Base-by-base conservation (phyloP, 37 sponge, comb jelly and placozoan genomes). In the Diacarnus erythraeanus region DNA sequence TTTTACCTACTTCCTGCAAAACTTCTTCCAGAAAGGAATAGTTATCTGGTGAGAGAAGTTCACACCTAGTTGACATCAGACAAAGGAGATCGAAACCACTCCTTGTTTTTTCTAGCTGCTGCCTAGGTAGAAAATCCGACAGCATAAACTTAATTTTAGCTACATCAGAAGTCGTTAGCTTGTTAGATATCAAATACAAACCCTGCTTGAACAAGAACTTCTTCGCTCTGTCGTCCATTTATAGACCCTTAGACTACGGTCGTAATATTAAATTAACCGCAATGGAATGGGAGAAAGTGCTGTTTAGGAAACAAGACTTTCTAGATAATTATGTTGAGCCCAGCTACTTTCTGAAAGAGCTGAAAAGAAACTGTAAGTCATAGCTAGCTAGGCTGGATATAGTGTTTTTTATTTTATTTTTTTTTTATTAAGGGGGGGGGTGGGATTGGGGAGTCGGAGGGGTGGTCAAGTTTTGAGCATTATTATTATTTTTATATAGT, bases 251-350 rank as follows among this genome's bases (percentile, higher is more conserved):
- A 12, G 12, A 15, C 51, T 12, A 6, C 10, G 51, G 51, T 47
- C 51, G 10, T 15, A 47, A 61, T n/a, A n/a, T n/a, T n/a, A n/a
- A n/a, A n/a, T n/a, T n/a, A n/a, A n/a, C n/a, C n/a, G n/a, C n/a
- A 61, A 74, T 74, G 74, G 57, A 59, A 41, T 93, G 93, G 93
- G 76, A 44, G 63, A 93, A 93, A 75, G 66, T 94, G 1, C 71
- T 94, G 26, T 91, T 88, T 56, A 71, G 67, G 60, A 79, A 76
- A 35, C 92, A 91, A 60, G 77, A 64, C 25, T 90, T 68, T 57
- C 80, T 89, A 3, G 95, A 94, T 79, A 91, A 94, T 78, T 94
- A 88, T 73, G 84, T 94, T 23, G 93, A 94, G 31, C 27, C 63
- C 31, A 51, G 63, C 15, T 72, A 76, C 36, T 94, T 94, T 59